Percentiles rank a stretch among this genome's conserved stretches.
These are phyloP conservation scores for Botrylloides violaceus DNA, from an alignment of 23 tunicate species.

Conservation along the genomic window DNA sequence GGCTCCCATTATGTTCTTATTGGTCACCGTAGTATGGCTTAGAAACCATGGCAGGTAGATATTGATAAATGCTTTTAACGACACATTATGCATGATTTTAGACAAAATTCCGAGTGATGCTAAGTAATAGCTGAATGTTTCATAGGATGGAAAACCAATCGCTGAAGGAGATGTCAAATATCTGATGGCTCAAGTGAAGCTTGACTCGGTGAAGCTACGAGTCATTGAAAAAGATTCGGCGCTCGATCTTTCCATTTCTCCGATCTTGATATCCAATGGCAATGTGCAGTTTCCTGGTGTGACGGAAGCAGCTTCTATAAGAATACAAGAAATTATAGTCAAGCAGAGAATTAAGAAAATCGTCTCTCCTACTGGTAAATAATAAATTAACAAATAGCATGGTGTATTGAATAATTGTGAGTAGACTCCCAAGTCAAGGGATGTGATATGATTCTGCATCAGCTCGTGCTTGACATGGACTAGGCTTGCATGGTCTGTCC, in stretches of 20 bases:
- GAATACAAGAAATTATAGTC: slow-evolving; percentile 39
- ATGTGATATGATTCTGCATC: too few relatives aligned
- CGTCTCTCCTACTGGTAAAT: not conserved
- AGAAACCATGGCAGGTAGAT: too few relatives aligned
- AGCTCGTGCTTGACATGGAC: too few relatives aligned
- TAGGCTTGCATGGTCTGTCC: too few relatives aligned
- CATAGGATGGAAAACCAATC: slow-evolving; percentile 44
- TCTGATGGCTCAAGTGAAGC: slow-evolving; percentile 42
- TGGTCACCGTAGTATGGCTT: too few relatives aligned
- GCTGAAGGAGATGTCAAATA: slow-evolving; percentile 78
- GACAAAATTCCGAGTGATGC: not conserved
- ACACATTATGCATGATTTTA: not conserved
- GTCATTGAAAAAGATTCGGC: slow-evolving; percentile 27
- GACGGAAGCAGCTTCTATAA: slow-evolving; percentile 51
- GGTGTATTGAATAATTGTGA: too few relatives aligned
- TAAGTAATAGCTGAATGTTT: not conserved
- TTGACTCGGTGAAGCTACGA: slow-evolving; percentile 52
- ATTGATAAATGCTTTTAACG: not conserved
- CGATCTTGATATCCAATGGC: slow-evolving; percentile 57
- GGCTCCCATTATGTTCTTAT: too few relatives aligned
- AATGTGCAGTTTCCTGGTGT: slow-evolving; percentile 64
- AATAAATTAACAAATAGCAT: too few relatives aligned
- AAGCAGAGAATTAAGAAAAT: slow-evolving; percentile 41
- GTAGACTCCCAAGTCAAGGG: too few relatives aligned
- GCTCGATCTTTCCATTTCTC: slow-evolving; percentile 50